A percentile compares a stretch with the other conserved stretches of the same genome.
Evolutionary conservation across 2,888 invertebrate genomes (phyloP).

Genomic region (Diarsia mendica): DNA sequence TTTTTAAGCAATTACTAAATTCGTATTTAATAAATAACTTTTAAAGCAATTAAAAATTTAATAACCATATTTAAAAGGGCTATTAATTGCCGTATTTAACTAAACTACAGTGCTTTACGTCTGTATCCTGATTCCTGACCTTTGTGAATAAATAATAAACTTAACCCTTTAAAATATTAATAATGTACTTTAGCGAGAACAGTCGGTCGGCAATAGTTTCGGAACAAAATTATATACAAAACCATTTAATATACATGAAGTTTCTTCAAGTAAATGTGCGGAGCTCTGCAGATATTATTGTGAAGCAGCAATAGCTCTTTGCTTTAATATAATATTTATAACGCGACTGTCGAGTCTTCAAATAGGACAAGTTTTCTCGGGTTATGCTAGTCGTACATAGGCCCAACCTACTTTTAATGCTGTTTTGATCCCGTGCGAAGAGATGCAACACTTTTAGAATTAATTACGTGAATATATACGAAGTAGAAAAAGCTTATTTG

Average conservation of each 20-base stretch:
- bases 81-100: constrained; percentile 15
- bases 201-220: constrained; percentile 19
- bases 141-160: constrained; percentile 40
- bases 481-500: too few species aligned
- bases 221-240: constrained; percentile 28
- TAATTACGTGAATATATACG: not conserved
- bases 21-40: too few species aligned
- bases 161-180: constrained; percentile 41
- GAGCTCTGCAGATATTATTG: constrained; percentile 7
- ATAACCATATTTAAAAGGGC: not conserved
- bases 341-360: not conserved
- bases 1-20: too few species aligned
- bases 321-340: constrained; percentile 8
- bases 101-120: not conserved
- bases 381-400: not conserved
- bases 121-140: constrained; percentile 24
- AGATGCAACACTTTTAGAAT: not conserved
- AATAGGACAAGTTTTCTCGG: not conserved
- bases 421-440: not conserved
- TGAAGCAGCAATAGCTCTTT: not conserved
- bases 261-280: constrained; percentile 5
- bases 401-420: not conserved
- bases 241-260: constrained; percentile 33
- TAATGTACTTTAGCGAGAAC: constrained; percentile 37
- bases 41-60: not conserved